phyloP scores from a whole-genome alignment of 2,888 invertebrate genomes.

The Himalopsyche tibetana region DNA sequence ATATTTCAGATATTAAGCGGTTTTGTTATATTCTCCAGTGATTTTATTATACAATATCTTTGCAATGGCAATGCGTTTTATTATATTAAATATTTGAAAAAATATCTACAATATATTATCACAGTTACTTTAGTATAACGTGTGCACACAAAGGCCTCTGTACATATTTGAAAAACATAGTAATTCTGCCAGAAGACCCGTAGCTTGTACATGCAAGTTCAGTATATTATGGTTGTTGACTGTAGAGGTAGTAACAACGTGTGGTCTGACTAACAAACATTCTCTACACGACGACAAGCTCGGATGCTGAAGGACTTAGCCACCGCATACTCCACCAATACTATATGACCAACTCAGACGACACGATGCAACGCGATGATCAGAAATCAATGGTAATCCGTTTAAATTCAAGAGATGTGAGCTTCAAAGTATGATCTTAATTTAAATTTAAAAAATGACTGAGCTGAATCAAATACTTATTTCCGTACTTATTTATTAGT shows the following conservation, averaged over 20 bases:
- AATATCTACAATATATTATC: no score
- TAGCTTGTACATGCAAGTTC: not conserved
- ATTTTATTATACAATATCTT: no score
- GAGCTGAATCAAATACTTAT: no score
- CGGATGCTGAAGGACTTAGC: not conserved
- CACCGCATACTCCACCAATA: not conserved
- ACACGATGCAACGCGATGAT: conserved; percentile 1
- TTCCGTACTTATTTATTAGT: no score
- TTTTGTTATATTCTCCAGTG: no score
- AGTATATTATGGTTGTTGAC: not conserved
- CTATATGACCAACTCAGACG: not conserved
- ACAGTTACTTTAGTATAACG: no score
- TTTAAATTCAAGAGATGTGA: not conserved
- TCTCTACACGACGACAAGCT: not conserved
- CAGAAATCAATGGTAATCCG: not conserved
- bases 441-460: no score
- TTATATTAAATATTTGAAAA: no score
- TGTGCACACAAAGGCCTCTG: no score
- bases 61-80: no score
- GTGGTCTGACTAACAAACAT: conserved; percentile 21
- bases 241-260: not conserved
- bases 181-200: not conserved
- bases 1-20: no score
- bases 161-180: no score
- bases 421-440: not conserved